A percentile compares a stretch with the other conserved stretches of the same genome.
phyloP scores from a whole-genome alignment of 1,140 invertebrate genomes.

The Anoplophora glabripennis region DNA sequence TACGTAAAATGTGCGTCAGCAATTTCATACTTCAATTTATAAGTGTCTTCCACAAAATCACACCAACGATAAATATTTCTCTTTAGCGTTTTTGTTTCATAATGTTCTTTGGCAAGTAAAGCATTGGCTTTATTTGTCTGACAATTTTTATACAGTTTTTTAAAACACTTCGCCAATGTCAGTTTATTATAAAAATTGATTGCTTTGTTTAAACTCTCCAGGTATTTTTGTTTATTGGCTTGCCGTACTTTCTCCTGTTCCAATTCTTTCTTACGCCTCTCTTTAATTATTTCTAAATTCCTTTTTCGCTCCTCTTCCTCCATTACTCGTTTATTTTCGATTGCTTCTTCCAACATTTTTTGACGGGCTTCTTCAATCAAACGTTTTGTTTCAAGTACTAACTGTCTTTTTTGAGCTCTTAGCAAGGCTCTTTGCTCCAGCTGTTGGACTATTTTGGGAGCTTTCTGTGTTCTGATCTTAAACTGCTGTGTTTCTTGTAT shows the following conservation, averaged over 20 bases:
- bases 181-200: conserved; percentile 57
- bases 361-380: conserved; percentile 60
- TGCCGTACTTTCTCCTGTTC: conserved; percentile 55
- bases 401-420: conserved; percentile 58
- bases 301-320: conserved; percentile 61
- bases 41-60: conserved; percentile 46
- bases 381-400: conserved; percentile 58
- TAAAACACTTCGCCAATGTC: conserved; percentile 53
- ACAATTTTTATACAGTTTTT: conserved; percentile 51
- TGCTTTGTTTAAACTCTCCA: conserved; percentile 55
- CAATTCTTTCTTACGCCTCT: conserved; percentile 58
- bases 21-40: conserved; percentile 37
- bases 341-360: conserved; percentile 52
- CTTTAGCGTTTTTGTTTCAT: conserved; percentile 50
- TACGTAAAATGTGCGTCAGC: conserved; percentile 34
- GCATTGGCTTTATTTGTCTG: conserved; percentile 51
- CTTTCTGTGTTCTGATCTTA: conserved; percentile 45
- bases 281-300: conserved; percentile 57
- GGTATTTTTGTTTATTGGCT: conserved; percentile 53
- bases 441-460: conserved; percentile 61
- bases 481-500: conserved; percentile 56
- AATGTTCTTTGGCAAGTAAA: conserved; percentile 32
- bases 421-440: conserved; percentile 63
- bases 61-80: conserved; percentile 49
- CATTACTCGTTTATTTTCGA: conserved; percentile 51